Conservation (phyloP, 2,113 vertebrate genomes). For the Polyodon spathula region DNA sequence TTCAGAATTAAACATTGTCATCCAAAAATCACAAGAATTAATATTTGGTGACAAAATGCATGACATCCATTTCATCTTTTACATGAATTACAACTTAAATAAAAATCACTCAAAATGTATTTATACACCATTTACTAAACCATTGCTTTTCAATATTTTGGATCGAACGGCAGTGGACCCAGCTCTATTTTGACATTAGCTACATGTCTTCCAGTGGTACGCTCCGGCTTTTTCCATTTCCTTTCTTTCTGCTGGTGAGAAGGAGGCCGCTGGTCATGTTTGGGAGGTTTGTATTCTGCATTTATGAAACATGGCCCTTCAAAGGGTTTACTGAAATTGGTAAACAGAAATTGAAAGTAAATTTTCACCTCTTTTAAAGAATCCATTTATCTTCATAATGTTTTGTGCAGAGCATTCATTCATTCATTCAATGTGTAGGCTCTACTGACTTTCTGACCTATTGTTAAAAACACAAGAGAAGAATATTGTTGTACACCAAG, state of each 20-base stretch:
- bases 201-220: constrained; percentile 72
- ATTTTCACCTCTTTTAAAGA: constrained; percentile 9
- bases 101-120: constrained; percentile 18
- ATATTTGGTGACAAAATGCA: constrained; percentile 12
- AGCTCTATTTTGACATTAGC: constrained; percentile 88
- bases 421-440: constrained; percentile 27
- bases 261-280: constrained; percentile 63
- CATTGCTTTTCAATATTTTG: constrained; percentile 71
- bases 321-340: constrained; percentile 70
- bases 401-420: constrained; percentile 17
- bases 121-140: constrained; percentile 21
- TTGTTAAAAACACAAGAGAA: constrained; percentile 17
- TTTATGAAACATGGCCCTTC: constrained; percentile 61
- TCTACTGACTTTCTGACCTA: constrained; percentile 26
- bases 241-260: constrained; percentile 55
- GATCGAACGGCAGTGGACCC: constrained; percentile 85
- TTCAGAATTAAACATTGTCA: constrained; percentile 31
- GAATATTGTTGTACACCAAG: constrained; percentile 12
- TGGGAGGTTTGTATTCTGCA: constrained; percentile 57
- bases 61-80: constrained; percentile 11
- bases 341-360: constrained; percentile 44
- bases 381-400: constrained; percentile 13
- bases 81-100: constrained; percentile 12
- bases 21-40: constrained; percentile 42
- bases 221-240: constrained; percentile 73